phyloP scores from a whole-genome alignment of 2,797 vertebrate species.

The Dicrostonyx torquatus region DNA sequence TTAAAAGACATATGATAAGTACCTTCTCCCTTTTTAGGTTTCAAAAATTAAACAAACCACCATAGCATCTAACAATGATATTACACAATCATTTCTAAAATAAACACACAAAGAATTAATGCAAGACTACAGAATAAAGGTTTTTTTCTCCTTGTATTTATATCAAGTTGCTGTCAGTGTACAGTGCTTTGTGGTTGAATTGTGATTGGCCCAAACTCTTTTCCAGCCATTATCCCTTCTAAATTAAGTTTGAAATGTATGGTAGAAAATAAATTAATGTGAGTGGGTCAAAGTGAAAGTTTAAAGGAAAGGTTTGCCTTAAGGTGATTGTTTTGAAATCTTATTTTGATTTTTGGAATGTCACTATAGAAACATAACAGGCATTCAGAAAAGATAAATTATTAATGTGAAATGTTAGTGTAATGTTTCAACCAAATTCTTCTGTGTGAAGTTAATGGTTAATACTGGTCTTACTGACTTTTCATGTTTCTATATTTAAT shows the following conservation, averaged over 20 bases:
- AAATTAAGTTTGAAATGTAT: conserved; percentile 48
- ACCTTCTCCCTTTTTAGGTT: conserved; percentile 40
- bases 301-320: neutral
- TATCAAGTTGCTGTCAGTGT: neutral
- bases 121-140: neutral
- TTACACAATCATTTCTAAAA: neutral
- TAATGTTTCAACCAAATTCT: conserved; percentile 25
- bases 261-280: conserved; percentile 36
- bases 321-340: conserved; percentile 1
- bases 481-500: conserved; percentile 70
- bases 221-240: neutral
- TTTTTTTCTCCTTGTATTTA: neutral
- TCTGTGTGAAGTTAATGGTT: conserved; percentile 17
- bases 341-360: conserved; percentile 2
- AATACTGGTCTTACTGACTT: conserved; percentile 41
- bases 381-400: conserved; percentile 18
- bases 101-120: conserved; percentile 52
- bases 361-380: neutral
- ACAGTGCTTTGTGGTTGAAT: neutral
- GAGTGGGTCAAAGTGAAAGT: neutral
- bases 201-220: conserved; percentile 4
- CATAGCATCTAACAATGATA: neutral
- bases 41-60: conserved; percentile 36
- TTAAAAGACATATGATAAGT: conserved; percentile 52
- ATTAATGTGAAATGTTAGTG: neutral